Conservation (phyloP, 2,888 invertebrate species). For the Lasioglossum malachurum region DNA sequence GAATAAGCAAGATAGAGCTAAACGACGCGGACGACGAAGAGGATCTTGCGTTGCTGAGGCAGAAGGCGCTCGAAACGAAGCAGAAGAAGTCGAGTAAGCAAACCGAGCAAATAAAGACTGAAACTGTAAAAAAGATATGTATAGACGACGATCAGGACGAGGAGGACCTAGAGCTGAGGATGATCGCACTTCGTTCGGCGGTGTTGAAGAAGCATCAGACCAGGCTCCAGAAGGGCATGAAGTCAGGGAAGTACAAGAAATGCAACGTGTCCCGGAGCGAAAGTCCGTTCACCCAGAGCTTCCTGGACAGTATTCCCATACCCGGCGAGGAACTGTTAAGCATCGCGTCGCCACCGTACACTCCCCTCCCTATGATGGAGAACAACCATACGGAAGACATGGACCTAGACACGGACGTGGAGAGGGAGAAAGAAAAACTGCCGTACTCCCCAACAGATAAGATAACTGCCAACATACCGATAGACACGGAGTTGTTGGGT, state of each 20-base stretch:
- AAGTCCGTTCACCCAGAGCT: slow-evolving; percentile 80
- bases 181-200: slow-evolving; percentile 90
- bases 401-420: slow-evolving; percentile 82
- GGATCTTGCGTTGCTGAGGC: slow-evolving; percentile 77
- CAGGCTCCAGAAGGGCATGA: slow-evolving; percentile 78
- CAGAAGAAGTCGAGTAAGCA: slow-evolving; percentile 68
- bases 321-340: slow-evolving; percentile 62
- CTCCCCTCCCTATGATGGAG: slow-evolving; percentile 55
- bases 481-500: slow-evolving; percentile 74
- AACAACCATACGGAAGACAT: slow-evolving; percentile 78
- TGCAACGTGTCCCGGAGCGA: slow-evolving; percentile 62
- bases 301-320: slow-evolving; percentile 75
- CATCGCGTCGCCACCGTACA: slow-evolving; percentile 62
- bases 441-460: slow-evolving; percentile 83
- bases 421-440: slow-evolving; percentile 77
- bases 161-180: slow-evolving; percentile 88
- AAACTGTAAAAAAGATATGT: slow-evolving; percentile 25
- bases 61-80: slow-evolving; percentile 81
- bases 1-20: slow-evolving; percentile 5
- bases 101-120: slow-evolving; percentile 38
- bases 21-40: slow-evolving; percentile 77
- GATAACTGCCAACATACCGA: slow-evolving; percentile 66
- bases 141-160: slow-evolving; percentile 86
- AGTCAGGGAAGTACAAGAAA: slow-evolving; percentile 48
- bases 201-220: slow-evolving; percentile 88